Evolutionary conservation across 2,113 vertebrate species (phyloP), one percentile per base, ranked within the genome.

Genomic region (Ammodytes marinus): DNA sequence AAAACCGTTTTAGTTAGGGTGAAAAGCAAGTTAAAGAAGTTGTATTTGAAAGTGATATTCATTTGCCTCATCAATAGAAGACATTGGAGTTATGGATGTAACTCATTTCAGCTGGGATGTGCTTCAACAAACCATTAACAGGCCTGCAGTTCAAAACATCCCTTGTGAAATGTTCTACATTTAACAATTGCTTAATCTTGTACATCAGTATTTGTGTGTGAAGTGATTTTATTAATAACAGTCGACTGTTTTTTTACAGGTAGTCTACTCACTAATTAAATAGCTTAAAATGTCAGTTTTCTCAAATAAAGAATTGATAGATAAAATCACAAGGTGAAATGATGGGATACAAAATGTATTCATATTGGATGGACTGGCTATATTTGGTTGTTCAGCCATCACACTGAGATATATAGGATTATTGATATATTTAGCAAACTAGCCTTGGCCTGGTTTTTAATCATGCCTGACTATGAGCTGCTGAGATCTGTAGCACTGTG

Each of bases 401-500:
- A 82, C 53, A 83, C 58, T 77, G 66, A 79, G 86, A 89, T 76
- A 88, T 86, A 88, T 88, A 82, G 70, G 77, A 65, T 77, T 87
- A 74, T 81, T 61, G 27, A 27, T 27, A 89, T 88, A 81, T 90
- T 90, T 85, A 90, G 79, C 79, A 40, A 79, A 77, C 73, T 81
- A 69, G 47, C 64, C 74, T 69, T 74, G 85, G 46, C 50, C 63
- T 75, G 76, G 61, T 87, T 92, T 91, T 91, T 90, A 90, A 91
- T 90, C 90, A 90, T 73, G 75, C 53, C 85, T 75, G 80, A 82
- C 80, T 84, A 74, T 83, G 85, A 87, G 85, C 86, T 84, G 88
- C 77, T 40, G 77, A 89, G 87, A 88, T 90, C 80, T 88, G 78
- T 79, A 80, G 82, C 15, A 2, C 65, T 66, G 82, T 82, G 80